Percentiles rank a stretch among this genome's conserved stretches.
phyloP scores from a whole-genome alignment of 1,140 invertebrate genomes.

The Drosophila persimilis region DNA sequence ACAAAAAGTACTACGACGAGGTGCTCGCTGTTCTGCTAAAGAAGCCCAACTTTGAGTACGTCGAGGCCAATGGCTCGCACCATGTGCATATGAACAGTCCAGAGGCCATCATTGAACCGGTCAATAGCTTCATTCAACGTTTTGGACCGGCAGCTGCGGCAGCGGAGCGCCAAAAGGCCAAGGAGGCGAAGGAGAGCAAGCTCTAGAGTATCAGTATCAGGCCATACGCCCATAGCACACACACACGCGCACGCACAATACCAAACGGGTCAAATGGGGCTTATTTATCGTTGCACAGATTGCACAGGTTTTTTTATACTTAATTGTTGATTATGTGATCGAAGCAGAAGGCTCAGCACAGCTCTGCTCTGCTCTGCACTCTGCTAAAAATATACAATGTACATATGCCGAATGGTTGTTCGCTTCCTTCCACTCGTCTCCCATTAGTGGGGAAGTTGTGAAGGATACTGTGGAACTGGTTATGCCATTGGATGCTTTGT shows the following conservation, averaged over 20 bases:
- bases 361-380: slow-evolving; percentile 1
- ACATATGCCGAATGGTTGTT: slow-evolving; percentile 40
- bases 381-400: slow-evolving; percentile 52
- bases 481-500: slow-evolving; percentile 14
- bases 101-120: slow-evolving; percentile 84
- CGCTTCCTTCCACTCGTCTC: slow-evolving; percentile 12
- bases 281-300: slow-evolving; percentile 46
- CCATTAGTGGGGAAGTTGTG: slow-evolving; percentile 42
- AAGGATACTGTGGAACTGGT: slow-evolving; percentile 70
- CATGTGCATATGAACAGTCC: slow-evolving; percentile 90
- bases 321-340: slow-evolving; percentile 66
- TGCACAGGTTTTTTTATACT: slow-evolving; percentile 57
- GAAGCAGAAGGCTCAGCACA: slow-evolving; percentile 21
- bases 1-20: slow-evolving; percentile 85
- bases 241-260: background rate
- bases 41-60: slow-evolving; percentile 86
- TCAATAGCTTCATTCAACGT: slow-evolving; percentile 85
- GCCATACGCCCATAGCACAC: no score
- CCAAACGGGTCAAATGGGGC: slow-evolving; percentile 40
- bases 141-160: slow-evolving; percentile 68
- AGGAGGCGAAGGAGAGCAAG: slow-evolving; percentile 66
- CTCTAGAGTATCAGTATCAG: slow-evolving; percentile 36
- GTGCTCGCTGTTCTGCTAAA: slow-evolving; percentile 84
- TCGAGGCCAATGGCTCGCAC: slow-evolving; percentile 88
- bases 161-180: slow-evolving; percentile 58